Base-by-base conservation (phyloP, 2,797 vertebrate genomes). In the Cuculus canorus region DNA sequence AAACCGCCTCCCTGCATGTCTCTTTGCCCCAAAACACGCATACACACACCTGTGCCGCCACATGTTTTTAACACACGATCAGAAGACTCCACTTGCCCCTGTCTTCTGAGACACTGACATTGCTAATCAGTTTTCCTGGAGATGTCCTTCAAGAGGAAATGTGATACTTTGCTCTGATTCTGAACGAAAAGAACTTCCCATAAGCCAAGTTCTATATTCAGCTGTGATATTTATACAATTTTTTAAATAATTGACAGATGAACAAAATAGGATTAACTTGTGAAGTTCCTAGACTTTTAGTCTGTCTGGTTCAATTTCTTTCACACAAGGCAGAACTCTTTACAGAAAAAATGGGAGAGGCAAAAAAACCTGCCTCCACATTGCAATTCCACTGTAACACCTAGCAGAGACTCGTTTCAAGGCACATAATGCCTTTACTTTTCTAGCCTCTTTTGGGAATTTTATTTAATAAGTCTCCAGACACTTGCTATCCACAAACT, bases 31-130 rank as follows among this genome's bases (percentile, higher is more conserved):
- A 30, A 17, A 13, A 24, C 0, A 0, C 14, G 32, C 5, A 35
- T 5, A 79, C 12, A 17, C 18, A 22, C 0, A 2, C 30, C n/a
- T 30, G 33, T 5, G 48, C 2, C 5, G 32, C 57, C 57, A 39
- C 39, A 10, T 0, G 14, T n/a, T 33, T 59, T 79, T 30, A 0
- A n/a, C 1, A 4, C 0, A 3, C 60, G 13, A 18, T 13, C 2
- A 0, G 65, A 32, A 78, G 16, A 47, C 47, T 76, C 48, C 15
- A 25, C 11, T 66, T 90, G 64, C 30, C 32, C 10, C 17, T 23
- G 10, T 10, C n/a, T 64, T n/a, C 85, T 53, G 50, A 68, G 9
- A 43, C 30, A 28, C 21, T 17, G 27, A 30, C 21, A 16, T 18
- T 25, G 37, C 9, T 23, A 0, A 33, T 16, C 28, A 37, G 66